Evolutionary conservation across 2,113 vertebrate genomes (phyloP).

Genomic region (Corythornis cristatus): DNA sequence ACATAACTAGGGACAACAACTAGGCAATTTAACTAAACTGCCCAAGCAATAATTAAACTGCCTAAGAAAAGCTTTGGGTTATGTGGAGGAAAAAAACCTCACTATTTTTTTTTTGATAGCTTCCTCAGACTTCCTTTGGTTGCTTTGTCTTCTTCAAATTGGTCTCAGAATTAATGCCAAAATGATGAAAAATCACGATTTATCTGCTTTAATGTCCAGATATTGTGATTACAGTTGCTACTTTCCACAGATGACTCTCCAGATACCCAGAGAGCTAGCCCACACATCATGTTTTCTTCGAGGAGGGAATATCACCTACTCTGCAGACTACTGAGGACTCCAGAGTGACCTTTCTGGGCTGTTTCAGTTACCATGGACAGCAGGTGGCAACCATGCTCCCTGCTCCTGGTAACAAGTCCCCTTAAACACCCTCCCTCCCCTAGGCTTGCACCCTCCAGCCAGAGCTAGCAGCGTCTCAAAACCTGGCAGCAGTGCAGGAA

Average conservation of each 20-base stretch:
- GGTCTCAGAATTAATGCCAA: constrained; percentile 32
- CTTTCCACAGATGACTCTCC: not conserved
- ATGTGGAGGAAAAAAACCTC: not conserved
- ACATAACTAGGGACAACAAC: constrained; percentile 20
- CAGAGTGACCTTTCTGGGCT: not conserved
- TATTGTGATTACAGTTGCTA: not conserved
- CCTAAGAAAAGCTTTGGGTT: not conserved
- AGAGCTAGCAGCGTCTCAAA: not conserved
- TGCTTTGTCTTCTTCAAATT: constrained; percentile 41
- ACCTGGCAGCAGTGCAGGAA: not conserved
- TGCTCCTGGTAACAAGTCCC: not conserved
- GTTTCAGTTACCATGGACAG: constrained; percentile 15
- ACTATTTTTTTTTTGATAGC: constrained; percentile 1
- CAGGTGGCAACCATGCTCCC: constrained; percentile 44
- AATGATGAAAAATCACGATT: constrained; percentile 56
- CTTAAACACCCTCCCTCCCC: not conserved
- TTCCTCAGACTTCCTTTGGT: not conserved
- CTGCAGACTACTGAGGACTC: not conserved
- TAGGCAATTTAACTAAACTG: constrained; percentile 21
- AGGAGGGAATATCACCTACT: accelerated
- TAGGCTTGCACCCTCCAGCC: not conserved
- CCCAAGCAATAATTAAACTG: constrained; percentile 6
- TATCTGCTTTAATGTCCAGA: not conserved
- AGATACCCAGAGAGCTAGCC: not conserved
- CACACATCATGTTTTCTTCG: not conserved